Base-by-base conservation (phyloP, 1,140 invertebrate genomes). In the Dryas iulia region DNA sequence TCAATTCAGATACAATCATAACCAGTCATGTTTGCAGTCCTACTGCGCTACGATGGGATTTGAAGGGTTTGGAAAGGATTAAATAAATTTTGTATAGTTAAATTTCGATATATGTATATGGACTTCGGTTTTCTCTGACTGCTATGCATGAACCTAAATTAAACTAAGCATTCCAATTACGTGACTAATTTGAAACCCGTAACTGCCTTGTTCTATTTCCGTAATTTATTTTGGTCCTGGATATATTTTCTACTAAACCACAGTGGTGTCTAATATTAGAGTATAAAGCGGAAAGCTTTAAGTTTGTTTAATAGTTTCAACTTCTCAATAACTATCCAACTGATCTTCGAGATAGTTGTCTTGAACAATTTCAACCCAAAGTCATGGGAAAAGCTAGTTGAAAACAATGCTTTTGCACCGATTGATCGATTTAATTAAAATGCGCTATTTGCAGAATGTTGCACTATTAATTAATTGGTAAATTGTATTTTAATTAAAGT, bases 251-350 rank as follows among this genome's bases (percentile, higher is more conserved):
- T n/a, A 47, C 18, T 21, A 8, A 0, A 21, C 39, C 10, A 7
- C 39, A 47, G 8, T 47, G 7, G 3, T 3, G 18, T 47, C n/a
- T 47, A 47, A 47, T 47, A 47, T 10, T 47, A 47, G 35, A 28
- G 3, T 28, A 28, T 28, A 28, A 47, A 21, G 39, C 39, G 39
- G 39, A 47, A 47, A 47, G 39, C 18, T 47, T 47, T 47, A 47
- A 47, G 39, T 47, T 47, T 47, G 39, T 2, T 47, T 47, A 47
- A 47, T 47, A 47, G 39, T 47, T 47, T 47, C 39, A 47, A 47
- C 39, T 47, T 47, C 39, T 47, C 39, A 47, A 47, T 47, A 47
- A 47, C 39, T 21, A 47, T 47, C 18, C 39, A 21, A 47, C 8
- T 47, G 39, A 47, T 47, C 39, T 47, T 47, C 5, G 39, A 47